These are phyloP conservation scores for Nysson spinosus DNA, from an alignment of 2,888 invertebrate species.

Conservation along the genomic window DNA sequence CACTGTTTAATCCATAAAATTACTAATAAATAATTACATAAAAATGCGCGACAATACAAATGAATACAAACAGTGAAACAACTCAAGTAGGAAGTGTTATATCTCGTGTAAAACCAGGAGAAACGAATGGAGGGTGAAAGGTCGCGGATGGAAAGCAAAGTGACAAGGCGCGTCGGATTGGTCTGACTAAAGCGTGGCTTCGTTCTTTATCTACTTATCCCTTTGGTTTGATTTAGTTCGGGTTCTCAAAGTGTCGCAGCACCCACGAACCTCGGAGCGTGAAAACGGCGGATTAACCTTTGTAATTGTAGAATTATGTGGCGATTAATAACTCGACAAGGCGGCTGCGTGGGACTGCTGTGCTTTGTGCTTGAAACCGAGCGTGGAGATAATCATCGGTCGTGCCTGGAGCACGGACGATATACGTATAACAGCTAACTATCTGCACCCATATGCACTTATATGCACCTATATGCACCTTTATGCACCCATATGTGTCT, in stretches of 20 bases:
- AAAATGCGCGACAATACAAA: too few species aligned
- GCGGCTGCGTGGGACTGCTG: constrained; percentile 70
- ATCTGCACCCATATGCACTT: constrained; percentile 15
- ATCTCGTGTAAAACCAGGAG: too few species aligned
- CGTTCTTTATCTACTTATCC: constrained; percentile 23
- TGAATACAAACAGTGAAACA: too few species aligned
- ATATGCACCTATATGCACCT: constrained; percentile 18
- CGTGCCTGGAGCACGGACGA: constrained; percentile 62
- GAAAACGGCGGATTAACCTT: constrained; percentile 71
- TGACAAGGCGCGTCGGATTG: constrained; percentile 48
- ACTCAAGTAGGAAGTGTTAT: too few species aligned
- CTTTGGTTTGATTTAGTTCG: constrained; percentile 20
- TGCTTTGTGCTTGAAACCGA: constrained; percentile 69
- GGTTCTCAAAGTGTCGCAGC: constrained; percentile 52
- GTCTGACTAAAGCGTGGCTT: constrained; percentile 34
- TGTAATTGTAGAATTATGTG: constrained; percentile 71
- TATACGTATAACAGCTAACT: constrained; percentile 38
- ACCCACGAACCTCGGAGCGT: constrained; percentile 64
- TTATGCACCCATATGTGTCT: constrained; percentile 12
- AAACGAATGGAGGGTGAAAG: constrained; percentile 29
- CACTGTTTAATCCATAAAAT: too few species aligned
- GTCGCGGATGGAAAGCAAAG: constrained; percentile 54
- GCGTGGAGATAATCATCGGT: constrained; percentile 72
- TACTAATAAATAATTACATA: too few species aligned
- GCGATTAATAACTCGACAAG: constrained; percentile 71